Evolutionary conservation across 1,140 invertebrate species (phyloP), one percentile per base, ranked within the genome.

Genomic region (Heliconius hewitsoni): DNA sequence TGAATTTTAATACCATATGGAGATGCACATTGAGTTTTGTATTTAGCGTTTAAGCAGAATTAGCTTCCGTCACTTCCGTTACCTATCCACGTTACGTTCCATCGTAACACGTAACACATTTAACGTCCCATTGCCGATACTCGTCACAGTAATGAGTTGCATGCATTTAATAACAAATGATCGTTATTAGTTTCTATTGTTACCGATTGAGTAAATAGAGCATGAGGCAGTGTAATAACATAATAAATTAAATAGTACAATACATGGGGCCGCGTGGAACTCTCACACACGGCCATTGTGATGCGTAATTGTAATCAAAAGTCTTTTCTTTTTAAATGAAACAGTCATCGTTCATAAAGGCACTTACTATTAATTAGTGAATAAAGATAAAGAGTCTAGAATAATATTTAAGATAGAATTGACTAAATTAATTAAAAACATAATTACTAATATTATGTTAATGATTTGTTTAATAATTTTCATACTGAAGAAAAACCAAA

Each of bases 111-210:
- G 60, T 66, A 66, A 66, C 23, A 30, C 57, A 27, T 66, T 60
- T 66, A 30, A 66, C 60, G 27, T 27, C 27, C 60, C 6, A 30
- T 66, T 66, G 60, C 60, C 60, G 16, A 66, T 13, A 30, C 60
- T 66, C 60, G 60, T 27, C 60, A 66, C 9, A 27, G 60, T 30
- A 66, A 66, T 30, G 23, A 66, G 66, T 82, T 42, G 75, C 79
- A 76, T 81, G 84, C 83, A 90, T 90, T 91, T 93, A 92, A 90
- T 90, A 86, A 81, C 87, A 82, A 91, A 89, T 87, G 83, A 91
- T 88, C 87, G 85, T 90, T 92, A 92, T 91, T 92, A 90, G 86
- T 93, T 93, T 92, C 91, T 90, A 91, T 90, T 90, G 88, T 93
- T 89, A 86, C 87, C 86, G 83, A 76, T 80, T 81, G 84, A 84